Base-by-base conservation (phyloP, 2,113 vertebrate genomes). In the Colius striatus region DNA sequence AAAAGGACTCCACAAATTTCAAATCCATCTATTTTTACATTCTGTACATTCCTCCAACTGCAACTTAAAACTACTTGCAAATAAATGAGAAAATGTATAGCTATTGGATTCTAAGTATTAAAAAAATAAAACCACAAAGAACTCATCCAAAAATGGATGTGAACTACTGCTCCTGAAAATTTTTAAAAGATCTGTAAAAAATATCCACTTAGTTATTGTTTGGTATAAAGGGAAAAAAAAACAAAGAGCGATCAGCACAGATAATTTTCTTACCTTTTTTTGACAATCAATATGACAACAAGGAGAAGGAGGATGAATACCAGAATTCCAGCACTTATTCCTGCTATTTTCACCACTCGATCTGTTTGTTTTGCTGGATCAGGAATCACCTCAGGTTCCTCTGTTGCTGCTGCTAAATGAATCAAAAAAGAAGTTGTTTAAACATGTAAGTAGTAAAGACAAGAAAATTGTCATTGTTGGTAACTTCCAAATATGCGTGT, bases 321-420 rank as follows among this genome's bases (percentile, higher is more conserved):
- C 78, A 99, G 97, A 86, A 99, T 99, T 13, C 98, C 99, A 13
- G 99, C 99, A 92, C 99, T 99, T 92, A 99, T 99, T 81, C 99
- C 99, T 16, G 99, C 99, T 47, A 99, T 99, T 97, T 99, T 99
- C 97, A 99, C 99, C 91, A 99, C 99, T 34, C 99, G 98, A 88
- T 99, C 99, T 14, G 99, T 99, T 97, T 99, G 99, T 88, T 99
- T 99, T 30, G 98, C 99, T 2, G 99, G 99, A 90, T 99, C 99
- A 0, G 99, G 99, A 90, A 99, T 99, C 94, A 99, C 99, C 91
- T 99, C 99, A 53, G 99, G 99, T 96, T 99, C 99, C 97, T 99
- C 99, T 65, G 99, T 99, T 92, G 99, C 99, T 97, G 99, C 99
- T 99, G 95, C 82, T 97, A 97, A 97, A 98, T 5, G 47, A 97